Evolutionary conservation across 2,888 invertebrate genomes (phyloP).

Genomic region (Acanthosepion lycidas): DNA sequence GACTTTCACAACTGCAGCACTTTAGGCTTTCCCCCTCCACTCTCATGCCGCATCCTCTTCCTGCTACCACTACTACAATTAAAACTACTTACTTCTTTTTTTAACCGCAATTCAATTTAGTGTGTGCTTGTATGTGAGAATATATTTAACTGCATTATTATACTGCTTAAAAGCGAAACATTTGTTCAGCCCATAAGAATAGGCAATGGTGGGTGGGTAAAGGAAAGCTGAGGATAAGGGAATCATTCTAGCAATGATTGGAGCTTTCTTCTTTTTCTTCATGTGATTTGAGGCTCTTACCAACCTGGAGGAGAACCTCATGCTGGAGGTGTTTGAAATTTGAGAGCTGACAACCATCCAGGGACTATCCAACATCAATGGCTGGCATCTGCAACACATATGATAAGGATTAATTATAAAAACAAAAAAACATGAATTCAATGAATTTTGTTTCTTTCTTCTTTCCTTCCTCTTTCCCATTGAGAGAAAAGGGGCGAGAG

Average conservation of each 20-base stretch:
- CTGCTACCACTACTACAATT: constrained; percentile 18
- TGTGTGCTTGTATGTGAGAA: constrained; percentile 5
- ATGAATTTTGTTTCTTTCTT: constrained; percentile 24
- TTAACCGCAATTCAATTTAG: constrained; percentile 33
- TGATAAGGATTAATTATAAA: constrained; percentile 33
- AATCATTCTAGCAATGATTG: not conserved
- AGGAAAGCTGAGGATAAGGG: not conserved
- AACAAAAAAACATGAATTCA: constrained; percentile 33
- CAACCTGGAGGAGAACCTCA: constrained; percentile 33
- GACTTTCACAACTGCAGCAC: not conserved
- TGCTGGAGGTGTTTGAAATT: constrained; percentile 33
- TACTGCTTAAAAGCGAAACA: not conserved
- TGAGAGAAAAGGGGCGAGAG: not conserved
- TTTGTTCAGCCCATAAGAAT: constrained; percentile 33
- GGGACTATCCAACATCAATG: constrained; percentile 22
- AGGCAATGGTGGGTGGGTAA: constrained; percentile 15
- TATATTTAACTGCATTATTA: constrained; percentile 33
- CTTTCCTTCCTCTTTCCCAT: constrained; percentile 20
- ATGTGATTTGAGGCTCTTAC: constrained; percentile 22
- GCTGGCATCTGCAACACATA: constrained; percentile 23
- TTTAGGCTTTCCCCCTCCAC: not conserved
- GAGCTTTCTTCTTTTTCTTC: not conserved
- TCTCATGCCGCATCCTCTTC: not conserved
- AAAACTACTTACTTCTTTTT: not conserved
- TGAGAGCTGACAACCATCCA: constrained; percentile 22